A percentile compares a stretch with the other conserved stretches of the same genome.
Conservation (phyloP, 2,113 vertebrate genomes). For the Mastomys natalensis region DNA sequence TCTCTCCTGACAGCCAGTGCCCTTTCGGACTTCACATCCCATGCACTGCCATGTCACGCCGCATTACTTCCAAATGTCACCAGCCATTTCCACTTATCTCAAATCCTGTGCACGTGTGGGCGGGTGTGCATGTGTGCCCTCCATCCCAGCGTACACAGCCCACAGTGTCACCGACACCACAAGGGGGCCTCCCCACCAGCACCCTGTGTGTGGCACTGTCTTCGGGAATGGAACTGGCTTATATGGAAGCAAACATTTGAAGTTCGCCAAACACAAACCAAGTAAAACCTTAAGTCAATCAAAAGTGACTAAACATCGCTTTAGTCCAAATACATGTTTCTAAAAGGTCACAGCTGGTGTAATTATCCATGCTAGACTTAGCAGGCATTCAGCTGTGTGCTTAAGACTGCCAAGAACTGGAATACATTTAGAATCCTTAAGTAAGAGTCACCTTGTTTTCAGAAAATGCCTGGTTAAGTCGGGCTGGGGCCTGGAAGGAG, state of each 20-base stretch:
- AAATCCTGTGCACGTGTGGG: neutral
- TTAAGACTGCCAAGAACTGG: conserved; percentile 80
- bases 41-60: neutral
- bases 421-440: conserved; percentile 79
- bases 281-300: conserved; percentile 85
- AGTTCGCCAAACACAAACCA: conserved; percentile 83
- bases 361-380: conserved; percentile 86
- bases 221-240: conserved; percentile 42
- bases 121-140: accelerated
- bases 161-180: conserved; percentile 14
- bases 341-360: conserved; percentile 87
- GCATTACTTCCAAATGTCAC: conserved; percentile 21
- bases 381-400: conserved; percentile 77
- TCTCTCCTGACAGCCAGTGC: neutral
- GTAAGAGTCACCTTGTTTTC: conserved; percentile 79
- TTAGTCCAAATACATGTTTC: conserved; percentile 84
- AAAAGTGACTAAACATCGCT: conserved; percentile 84
- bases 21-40: conserved; percentile 39
- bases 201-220: accelerated
- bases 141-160: neutral
- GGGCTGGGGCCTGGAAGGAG: neutral
- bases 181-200: neutral
- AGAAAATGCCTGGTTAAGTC: conserved; percentile 76
- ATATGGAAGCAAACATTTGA: conserved; percentile 78
- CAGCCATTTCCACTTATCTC: neutral